Conservation (phyloP, 2,113 vertebrate genomes). For the Ammodytes dubius region DNA sequence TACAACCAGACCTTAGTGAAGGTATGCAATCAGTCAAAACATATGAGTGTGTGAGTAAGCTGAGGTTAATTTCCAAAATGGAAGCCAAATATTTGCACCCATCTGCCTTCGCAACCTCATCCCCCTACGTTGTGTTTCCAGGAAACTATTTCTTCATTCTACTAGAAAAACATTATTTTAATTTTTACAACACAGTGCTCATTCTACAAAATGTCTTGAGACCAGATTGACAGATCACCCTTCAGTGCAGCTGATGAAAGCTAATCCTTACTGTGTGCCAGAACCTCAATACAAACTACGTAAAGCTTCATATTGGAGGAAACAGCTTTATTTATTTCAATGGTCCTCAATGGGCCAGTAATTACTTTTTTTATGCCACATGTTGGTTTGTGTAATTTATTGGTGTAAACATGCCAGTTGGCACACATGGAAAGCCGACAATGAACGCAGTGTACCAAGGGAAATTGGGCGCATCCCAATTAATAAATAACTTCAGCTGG, state of each 20-base stretch:
- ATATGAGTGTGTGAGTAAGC: background rate
- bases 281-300: conserved; percentile 30
- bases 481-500: conserved; percentile 54
- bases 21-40: conserved; percentile 11
- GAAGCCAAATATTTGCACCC: conserved; percentile 19
- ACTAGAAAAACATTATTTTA: background rate
- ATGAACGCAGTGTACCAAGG: conserved; percentile 37
- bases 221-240: conserved; percentile 7
- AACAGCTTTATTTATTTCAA: conserved; percentile 51
- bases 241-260: background rate
- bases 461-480: conserved; percentile 45
- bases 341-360: conserved; percentile 45
- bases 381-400: conserved; percentile 61
- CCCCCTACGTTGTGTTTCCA: background rate
- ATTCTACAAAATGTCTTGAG: conserved; percentile 4
- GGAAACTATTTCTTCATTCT: background rate
- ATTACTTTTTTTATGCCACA: conserved; percentile 42
- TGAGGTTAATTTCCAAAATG: background rate
- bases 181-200: background rate
- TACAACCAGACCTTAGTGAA: conserved; percentile 8
- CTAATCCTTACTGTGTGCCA: background rate
- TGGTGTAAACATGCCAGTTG: conserved; percentile 42
- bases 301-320: conserved; percentile 36
- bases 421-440: conserved; percentile 23
- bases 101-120: conserved; percentile 13